Evolutionary conservation across 1,140 invertebrate genomes (phyloP).

Genomic region (Papilio glaucus): DNA sequence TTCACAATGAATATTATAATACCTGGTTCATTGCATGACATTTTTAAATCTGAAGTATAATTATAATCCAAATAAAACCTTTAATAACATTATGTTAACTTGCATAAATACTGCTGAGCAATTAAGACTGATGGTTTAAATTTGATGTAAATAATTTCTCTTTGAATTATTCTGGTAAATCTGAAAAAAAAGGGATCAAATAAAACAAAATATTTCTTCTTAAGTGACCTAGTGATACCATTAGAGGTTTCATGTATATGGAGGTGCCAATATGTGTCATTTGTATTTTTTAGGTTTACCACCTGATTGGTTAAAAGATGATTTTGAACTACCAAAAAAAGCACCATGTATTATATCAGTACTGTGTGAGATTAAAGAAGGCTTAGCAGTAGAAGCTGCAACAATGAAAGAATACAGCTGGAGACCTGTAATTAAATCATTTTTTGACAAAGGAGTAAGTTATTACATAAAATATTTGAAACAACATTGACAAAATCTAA

Average conservation of each 20-base stretch:
- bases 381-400: constrained; percentile 93
- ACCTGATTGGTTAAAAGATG: constrained; percentile 86
- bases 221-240: too few relatives aligned
- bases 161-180: too few relatives aligned
- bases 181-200: too few relatives aligned
- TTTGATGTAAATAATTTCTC: too few relatives aligned
- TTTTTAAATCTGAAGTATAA: constrained; percentile 13
- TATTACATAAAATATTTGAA: background rate
- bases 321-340: constrained; percentile 86
- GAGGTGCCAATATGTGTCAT: too few relatives aligned
- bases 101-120: too few relatives aligned
- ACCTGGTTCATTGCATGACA: constrained; percentile 4
- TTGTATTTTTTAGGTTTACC: constrained; percentile 88
- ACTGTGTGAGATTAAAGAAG: constrained; percentile 92
- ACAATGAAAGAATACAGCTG: constrained; percentile 96
- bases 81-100: too few relatives aligned
- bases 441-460: constrained; percentile 90
- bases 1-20: background rate
- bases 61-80: too few relatives aligned
- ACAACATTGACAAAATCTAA: too few relatives aligned
- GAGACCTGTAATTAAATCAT: constrained; percentile 90
- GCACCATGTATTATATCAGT: constrained; percentile 92
- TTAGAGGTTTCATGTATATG: too few relatives aligned
- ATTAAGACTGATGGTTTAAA: too few relatives aligned
- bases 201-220: too few relatives aligned